These are phyloP conservation scores for Drosophila stalkeri DNA, from an alignment of 2,888 invertebrate genomes.

Conservation along the genomic window DNA sequence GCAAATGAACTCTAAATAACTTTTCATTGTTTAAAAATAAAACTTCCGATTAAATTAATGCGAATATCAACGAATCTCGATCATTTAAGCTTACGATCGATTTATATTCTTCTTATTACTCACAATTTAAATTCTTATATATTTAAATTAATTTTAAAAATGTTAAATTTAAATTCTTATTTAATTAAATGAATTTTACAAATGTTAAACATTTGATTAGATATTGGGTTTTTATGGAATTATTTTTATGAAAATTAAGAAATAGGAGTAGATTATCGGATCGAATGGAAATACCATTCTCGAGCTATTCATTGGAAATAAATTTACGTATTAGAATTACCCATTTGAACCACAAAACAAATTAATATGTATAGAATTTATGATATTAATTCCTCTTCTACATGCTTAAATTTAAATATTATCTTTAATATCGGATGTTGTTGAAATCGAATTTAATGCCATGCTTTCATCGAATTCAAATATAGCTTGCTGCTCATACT, in stretches of 20 bases:
- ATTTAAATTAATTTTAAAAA: not conserved
- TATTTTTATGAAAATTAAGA: not conserved
- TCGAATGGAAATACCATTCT: no score
- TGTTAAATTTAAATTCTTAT: not conserved
- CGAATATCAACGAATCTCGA: not conserved
- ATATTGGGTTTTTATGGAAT: not conserved
- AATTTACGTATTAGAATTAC: no score
- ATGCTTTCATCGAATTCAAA: no score
- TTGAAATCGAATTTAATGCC: no score
- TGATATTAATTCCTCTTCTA: no score
- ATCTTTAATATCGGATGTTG: no score
- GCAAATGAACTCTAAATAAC: slow-evolving; percentile 2
- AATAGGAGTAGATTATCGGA: not conserved
- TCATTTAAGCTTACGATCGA: not conserved
- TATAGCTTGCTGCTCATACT: no score
- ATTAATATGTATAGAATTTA: no score
- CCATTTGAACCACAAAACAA: no score
- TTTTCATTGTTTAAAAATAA: slow-evolving; percentile 1
- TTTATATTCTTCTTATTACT: not conserved
- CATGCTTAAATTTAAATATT: no score
- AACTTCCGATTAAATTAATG: not conserved
- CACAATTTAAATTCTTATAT: not conserved
- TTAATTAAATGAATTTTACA: not conserved
- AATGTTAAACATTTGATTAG: not conserved
- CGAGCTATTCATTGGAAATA: no score